Evolutionary conservation across 2,113 vertebrate species (phyloP).

Genomic region (Oncorhynchus tshawytscha): DNA sequence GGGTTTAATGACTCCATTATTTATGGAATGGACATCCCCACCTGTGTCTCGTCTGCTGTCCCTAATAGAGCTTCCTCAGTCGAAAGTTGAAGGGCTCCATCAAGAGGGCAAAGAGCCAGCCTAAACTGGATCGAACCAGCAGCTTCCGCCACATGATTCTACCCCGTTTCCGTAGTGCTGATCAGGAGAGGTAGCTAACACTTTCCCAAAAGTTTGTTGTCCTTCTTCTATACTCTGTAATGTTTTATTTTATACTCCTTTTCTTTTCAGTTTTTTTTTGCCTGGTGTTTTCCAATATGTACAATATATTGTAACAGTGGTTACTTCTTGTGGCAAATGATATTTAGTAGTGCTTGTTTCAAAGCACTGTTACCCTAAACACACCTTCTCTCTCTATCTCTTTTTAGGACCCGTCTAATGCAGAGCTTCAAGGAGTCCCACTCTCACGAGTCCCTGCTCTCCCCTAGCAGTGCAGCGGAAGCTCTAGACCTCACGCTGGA

Average conservation of each 20-base stretch:
- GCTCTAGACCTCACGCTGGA: constrained; percentile 93
- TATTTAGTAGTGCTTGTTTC: too few species aligned
- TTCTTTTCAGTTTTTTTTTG: background rate
- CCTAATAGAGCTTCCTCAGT: constrained; percentile 86
- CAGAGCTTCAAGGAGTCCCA: constrained; percentile 97
- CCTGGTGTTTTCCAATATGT: too few species aligned
- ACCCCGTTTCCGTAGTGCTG: constrained; percentile 89
- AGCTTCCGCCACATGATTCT: constrained; percentile 93
- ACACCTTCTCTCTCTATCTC: background rate
- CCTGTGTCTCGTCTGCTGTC: too few species aligned
- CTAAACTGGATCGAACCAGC: constrained; percentile 93
- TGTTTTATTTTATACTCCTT: background rate
- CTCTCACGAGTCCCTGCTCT: constrained; percentile 92
- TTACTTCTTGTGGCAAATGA: too few species aligned
- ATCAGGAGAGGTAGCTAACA: constrained; percentile 83
- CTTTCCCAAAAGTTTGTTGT: background rate
- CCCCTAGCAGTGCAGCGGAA: constrained; percentile 91
- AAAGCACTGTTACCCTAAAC: too few species aligned
- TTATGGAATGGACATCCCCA: too few species aligned
- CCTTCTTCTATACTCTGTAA: too few species aligned
- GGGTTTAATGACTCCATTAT: too few species aligned
- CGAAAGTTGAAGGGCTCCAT: constrained; percentile 91
- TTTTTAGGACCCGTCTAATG: constrained; percentile 86
- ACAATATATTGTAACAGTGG: too few species aligned
- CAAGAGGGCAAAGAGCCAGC: constrained; percentile 92